Evolutionary conservation across 2,113 vertebrate species (phyloP).

Genomic region (Notechis scutatus): DNA sequence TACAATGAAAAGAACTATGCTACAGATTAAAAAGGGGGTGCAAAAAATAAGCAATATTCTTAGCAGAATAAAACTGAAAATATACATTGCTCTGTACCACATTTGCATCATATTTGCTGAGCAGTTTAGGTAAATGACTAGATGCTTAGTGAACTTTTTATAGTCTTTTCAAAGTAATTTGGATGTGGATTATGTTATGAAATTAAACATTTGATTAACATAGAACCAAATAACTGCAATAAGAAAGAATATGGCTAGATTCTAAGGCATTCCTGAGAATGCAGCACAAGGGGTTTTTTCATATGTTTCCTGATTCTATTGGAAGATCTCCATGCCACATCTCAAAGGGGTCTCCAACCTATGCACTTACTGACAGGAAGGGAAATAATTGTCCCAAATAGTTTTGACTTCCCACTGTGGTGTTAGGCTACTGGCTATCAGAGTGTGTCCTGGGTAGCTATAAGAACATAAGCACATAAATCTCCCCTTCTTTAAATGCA

Average conservation of each 20-base stretch:
- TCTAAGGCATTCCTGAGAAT: neutral
- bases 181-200: conserved; percentile 32
- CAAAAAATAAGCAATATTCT: neutral
- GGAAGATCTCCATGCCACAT: neutral
- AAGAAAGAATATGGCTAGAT: neutral
- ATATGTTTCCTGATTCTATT: neutral
- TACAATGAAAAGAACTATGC: neutral
- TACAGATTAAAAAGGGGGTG: neutral
- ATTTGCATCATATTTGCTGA: neutral
- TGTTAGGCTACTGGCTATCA: neutral
- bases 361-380: neutral
- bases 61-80: conserved; percentile 21
- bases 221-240: neutral
- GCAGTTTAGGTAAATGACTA: conserved; percentile 20
- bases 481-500: neutral
- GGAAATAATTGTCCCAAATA: neutral
- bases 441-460: neutral
- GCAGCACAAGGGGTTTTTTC: neutral
- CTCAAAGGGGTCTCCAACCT: neutral
- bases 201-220: neutral
- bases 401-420: neutral
- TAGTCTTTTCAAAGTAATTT: conserved; percentile 47
- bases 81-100: conserved; percentile 36
- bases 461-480: neutral
- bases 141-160: conserved; percentile 7